Evolutionary conservation across 2,797 vertebrate genomes (phyloP).

Genomic region (Bradypodion ventrale): DNA sequence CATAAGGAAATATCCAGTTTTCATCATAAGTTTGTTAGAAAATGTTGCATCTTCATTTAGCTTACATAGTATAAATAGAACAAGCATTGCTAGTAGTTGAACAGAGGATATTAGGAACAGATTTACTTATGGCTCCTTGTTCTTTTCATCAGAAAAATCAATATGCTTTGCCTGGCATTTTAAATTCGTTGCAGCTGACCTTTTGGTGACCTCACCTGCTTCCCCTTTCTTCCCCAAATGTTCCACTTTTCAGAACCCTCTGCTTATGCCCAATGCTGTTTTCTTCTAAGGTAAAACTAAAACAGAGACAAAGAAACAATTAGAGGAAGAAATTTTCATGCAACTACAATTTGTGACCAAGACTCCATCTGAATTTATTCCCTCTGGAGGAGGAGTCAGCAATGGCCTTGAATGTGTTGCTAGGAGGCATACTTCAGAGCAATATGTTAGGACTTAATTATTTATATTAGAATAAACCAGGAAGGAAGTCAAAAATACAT

Average conservation of each 20-base stretch:
- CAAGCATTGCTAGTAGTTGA: slow-evolving; percentile 48
- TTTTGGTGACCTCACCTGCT: slow-evolving; percentile 36
- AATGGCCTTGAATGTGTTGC: background rate
- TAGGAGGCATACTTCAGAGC: background rate
- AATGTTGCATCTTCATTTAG: slow-evolving; percentile 61
- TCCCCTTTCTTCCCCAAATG: slow-evolving; percentile 57
- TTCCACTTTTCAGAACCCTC: slow-evolving; percentile 27
- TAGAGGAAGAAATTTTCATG: slow-evolving; percentile 20
- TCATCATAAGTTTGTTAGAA: slow-evolving; percentile 40
- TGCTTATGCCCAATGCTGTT: slow-evolving; percentile 29
- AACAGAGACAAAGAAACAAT: background rate
- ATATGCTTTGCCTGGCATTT: slow-evolving; percentile 64
- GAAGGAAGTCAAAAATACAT: background rate
- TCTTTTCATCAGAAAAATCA: slow-evolving; percentile 64
- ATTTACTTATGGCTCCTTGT: slow-evolving; percentile 47
- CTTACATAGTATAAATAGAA: slow-evolving; percentile 60
- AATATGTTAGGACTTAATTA: slow-evolving; percentile 2
- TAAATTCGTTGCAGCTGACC: slow-evolving; percentile 50
- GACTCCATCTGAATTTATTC: slow-evolving; percentile 4
- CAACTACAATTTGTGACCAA: background rate
- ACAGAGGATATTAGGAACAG: slow-evolving; percentile 62
- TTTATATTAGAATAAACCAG: background rate
- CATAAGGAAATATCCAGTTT: slow-evolving; percentile 30
- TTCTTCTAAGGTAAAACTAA: slow-evolving; percentile 9
- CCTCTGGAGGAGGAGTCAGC: background rate